Evolutionary conservation across 2,888 invertebrate species (phyloP), one percentile per base, ranked within the genome.

Genomic region (Euzetes globulus): DNA sequence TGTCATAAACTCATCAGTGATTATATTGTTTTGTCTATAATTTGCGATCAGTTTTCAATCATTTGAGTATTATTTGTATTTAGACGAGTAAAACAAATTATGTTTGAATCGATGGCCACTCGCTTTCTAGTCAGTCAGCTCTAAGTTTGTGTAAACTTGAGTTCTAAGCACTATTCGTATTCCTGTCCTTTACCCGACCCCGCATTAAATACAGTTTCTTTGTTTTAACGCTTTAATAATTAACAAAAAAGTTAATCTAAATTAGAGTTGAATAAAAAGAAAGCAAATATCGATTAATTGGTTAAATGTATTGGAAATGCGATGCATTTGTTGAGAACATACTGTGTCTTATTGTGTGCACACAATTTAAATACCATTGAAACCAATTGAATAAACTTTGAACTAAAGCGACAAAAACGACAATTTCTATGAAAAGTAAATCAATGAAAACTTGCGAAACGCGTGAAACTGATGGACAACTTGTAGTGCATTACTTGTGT

Each of bases 401-500:
- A 19, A 52, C n/a, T n/a, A n/a, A n/a, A n/a, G n/a, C n/a, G 19
- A 52, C 7, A n/a, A n/a, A 52, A 52, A 52, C 13, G 2, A 17
- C n/a, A 52, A 19, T 58, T 58, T 15, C 17, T 29, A 27, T 7
- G 13, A 22, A 27, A 58, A 27, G 4, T 3, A 27, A 58, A 58
- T 13, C 58, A 58, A 58, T 58, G 4, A n/a, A 50, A 7, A 15
- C 4, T 4, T n/a, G 4, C 17, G n/a, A 50, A 15, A 50, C 6
- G 15, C 50, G 50, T 15, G 50, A 33, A 33, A 33, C 33, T 33
- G 33, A 33, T 33, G 33, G 33, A 33, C 33, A 58, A 58, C 25
- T 27, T 37, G 65, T 65, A 65, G 65, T 65, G 65, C 65, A 65
- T 65, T 65, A 65, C 19, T 58, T 65, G 65, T 60, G 60, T 65